Percentiles rank a stretch among this genome's conserved stretches.
Evolutionary conservation across 35 echinoderm and acorn worm species (phyloP).

Genomic region (Apostichopus californicus): DNA sequence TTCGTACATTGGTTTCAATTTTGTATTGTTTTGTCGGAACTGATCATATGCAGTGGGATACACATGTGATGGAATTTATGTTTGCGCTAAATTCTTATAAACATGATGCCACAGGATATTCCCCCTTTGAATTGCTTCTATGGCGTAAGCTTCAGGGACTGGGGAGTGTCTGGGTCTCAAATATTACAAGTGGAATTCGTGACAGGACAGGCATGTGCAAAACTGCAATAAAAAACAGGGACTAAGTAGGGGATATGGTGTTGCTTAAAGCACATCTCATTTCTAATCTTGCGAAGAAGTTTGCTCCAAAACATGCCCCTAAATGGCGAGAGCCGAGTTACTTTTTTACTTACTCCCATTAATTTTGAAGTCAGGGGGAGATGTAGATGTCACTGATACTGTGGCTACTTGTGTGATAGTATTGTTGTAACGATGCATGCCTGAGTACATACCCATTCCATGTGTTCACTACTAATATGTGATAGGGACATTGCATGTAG

Average conservation of each 20-base stretch:
- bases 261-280: slow-evolving; percentile 28
- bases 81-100: background rate
- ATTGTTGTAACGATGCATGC: too few species aligned
- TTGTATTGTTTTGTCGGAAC: background rate
- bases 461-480: too few species aligned
- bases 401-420: too few species aligned
- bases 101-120: background rate
- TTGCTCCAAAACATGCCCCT: slow-evolving; percentile 31
- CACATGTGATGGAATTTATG: background rate
- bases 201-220: background rate
- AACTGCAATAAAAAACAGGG: slow-evolving; percentile 5
- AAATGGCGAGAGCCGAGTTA: slow-evolving; percentile 36
- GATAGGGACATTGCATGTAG: too few species aligned
- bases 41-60: background rate
- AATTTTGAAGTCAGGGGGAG: too few species aligned
- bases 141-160: background rate
- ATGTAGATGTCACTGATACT: too few species aligned
- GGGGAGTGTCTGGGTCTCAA: background rate
- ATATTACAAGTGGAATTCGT: background rate
- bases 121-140: background rate
- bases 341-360: background rate
- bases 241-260: slow-evolving; percentile 8
- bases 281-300: slow-evolving; percentile 27
- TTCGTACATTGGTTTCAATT: slow-evolving; percentile 8
- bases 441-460: too few species aligned